Conservation (phyloP, 92 coral and sea anemone species). For the Siderastrea siderea region DNA sequence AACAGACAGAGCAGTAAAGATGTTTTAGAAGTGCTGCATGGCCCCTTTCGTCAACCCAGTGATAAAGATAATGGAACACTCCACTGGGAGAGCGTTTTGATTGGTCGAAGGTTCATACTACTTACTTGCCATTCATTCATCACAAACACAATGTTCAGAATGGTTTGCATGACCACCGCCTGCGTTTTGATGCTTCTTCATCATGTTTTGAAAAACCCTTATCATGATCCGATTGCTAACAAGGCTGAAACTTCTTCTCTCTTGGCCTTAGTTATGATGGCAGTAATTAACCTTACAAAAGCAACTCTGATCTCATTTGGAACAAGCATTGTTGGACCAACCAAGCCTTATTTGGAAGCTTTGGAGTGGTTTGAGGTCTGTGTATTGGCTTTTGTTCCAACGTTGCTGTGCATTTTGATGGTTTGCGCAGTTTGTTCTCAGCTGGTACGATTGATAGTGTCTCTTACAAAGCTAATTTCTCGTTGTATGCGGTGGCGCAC, state of each 20-base stretch:
- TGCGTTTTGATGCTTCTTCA: slow-evolving; percentile 57
- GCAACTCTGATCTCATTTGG: slow-evolving; percentile 50
- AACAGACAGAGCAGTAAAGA: slow-evolving; percentile 17
- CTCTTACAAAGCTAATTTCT: too few species aligned
- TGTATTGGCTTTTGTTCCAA: slow-evolving; percentile 60
- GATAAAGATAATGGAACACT: slow-evolving; percentile 54
- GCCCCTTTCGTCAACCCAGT: slow-evolving; percentile 69
- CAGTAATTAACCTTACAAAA: slow-evolving; percentile 46
- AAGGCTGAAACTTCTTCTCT: slow-evolving; percentile 43
- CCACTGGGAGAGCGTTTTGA: slow-evolving; percentile 78
- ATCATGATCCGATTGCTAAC: slow-evolving; percentile 42
- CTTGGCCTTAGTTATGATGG: slow-evolving; percentile 17
- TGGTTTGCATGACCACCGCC: slow-evolving; percentile 51
- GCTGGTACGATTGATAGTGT: slow-evolving; percentile 11
- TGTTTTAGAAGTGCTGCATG: slow-evolving; percentile 64
- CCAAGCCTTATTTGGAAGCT: slow-evolving; percentile 11
- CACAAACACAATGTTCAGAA: slow-evolving; percentile 50
- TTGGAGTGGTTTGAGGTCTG: slow-evolving; percentile 57
- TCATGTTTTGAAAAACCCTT: slow-evolving; percentile 51
- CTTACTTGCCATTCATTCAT: slow-evolving; percentile 54
- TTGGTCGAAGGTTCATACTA: slow-evolving; percentile 66
- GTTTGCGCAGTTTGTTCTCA: slow-evolving; percentile 38
- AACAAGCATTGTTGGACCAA: slow-evolving; percentile 13
- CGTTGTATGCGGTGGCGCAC: too few species aligned
- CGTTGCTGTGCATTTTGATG: slow-evolving; percentile 16